Evolutionary conservation across 2,888 invertebrate genomes (phyloP).

Genomic region (Ophioninae sp.): DNA sequence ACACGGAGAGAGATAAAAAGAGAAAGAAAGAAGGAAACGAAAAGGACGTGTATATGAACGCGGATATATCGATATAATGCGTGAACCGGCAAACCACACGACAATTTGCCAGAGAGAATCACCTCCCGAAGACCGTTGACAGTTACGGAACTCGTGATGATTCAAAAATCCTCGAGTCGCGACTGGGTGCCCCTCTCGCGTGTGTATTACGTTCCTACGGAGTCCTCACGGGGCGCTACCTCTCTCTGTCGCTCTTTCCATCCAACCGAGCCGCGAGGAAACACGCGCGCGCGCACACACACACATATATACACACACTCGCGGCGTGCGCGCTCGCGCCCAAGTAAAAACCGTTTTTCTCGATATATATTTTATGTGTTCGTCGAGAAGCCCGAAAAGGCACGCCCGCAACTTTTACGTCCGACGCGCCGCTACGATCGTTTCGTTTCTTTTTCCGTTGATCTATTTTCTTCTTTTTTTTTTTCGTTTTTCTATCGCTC

Average conservation of each 20-base stretch:
- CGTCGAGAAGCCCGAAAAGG: conserved; percentile 61
- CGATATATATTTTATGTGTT: conserved; percentile 23
- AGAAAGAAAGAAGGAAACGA: neutral
- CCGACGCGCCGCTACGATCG: neutral
- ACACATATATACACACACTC: conserved; percentile 18
- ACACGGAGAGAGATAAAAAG: conserved; percentile 1
- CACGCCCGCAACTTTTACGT: conserved; percentile 66
- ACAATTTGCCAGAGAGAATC: conserved; percentile 23
- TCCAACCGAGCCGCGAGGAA: conserved; percentile 36
- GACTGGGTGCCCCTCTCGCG: conserved; percentile 54
- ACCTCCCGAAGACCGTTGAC: conserved; percentile 68
- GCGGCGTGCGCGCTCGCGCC: conserved; percentile 24
- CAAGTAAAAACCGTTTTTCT: conserved; percentile 25
- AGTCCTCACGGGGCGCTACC: conserved; percentile 36
- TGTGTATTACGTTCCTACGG: conserved; percentile 53
- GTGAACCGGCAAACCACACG: conserved; percentile 14
- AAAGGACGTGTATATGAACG: neutral
- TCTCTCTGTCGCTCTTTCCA: conserved; percentile 3
- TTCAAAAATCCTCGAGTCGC: conserved; percentile 71
- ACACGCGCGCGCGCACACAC: conserved; percentile 18
- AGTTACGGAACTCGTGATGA: conserved; percentile 72
- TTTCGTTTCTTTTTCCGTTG: neutral
- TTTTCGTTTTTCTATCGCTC: neutral
- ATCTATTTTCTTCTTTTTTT: neutral
- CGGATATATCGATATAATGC: neutral